These are phyloP conservation scores for Acipenser oxyrinchus DNA, from an alignment of 2,797 vertebrate species.

Conservation along the genomic window DNA sequence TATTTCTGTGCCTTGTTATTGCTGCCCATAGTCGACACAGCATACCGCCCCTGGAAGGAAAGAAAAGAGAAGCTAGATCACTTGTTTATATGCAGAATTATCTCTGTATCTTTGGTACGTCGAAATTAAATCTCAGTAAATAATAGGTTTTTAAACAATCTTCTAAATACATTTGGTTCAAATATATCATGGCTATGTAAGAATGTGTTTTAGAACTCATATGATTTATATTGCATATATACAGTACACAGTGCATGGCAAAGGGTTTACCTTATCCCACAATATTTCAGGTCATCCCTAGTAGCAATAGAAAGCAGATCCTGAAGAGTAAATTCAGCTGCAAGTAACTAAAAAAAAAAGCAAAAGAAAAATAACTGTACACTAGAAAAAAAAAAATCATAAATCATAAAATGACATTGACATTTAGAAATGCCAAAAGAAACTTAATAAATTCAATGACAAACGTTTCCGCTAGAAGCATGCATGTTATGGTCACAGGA, in stretches of 20 bases:
- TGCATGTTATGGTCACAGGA: background rate
- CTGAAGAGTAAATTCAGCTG: conserved; percentile 70
- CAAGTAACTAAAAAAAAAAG: conserved; percentile 53
- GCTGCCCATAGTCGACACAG: conserved; percentile 73
- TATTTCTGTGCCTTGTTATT: conserved; percentile 48
- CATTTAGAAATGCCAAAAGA: background rate
- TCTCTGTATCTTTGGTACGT: background rate
- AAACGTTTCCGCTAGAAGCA: background rate
- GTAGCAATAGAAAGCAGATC: conserved; percentile 60
- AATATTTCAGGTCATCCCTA: conserved; percentile 73
- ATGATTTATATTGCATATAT: conserved; percentile 12
- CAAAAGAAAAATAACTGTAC: background rate
- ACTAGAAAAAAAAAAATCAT: background rate
- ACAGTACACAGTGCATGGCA: conserved; percentile 12
- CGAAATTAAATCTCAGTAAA: background rate
- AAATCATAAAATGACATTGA: conserved; percentile 8
- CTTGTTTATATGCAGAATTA: background rate
- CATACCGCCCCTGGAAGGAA: conserved; percentile 64
- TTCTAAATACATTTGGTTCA: background rate
- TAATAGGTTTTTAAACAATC: background rate
- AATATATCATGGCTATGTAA: background rate
- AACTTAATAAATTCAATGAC: background rate
- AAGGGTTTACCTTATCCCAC: conserved; percentile 63
- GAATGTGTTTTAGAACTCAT: background rate
- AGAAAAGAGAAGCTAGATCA: background rate